A percentile compares a stretch with the other conserved stretches of the same genome.
These are phyloP conservation scores for Etheostoma spectabile DNA, from an alignment of 2,113 vertebrate species.

Conservation along the genomic window DNA sequence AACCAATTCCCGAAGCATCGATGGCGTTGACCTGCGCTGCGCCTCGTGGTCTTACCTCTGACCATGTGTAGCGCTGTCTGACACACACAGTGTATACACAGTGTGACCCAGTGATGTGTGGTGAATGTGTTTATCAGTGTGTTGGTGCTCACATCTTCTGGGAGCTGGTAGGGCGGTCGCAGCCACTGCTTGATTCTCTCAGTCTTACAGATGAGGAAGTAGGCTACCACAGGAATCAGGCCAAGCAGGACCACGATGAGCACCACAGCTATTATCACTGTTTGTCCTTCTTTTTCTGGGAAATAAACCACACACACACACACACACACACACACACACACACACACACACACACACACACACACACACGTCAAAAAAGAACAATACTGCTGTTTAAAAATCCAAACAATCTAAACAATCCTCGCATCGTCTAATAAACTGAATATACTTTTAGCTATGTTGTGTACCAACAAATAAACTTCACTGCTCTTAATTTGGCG, in stretches of 20 bases:
- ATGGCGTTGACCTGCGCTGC: no score
- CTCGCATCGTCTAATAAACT: background rate
- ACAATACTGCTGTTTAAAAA: no score
- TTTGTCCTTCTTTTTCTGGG: background rate
- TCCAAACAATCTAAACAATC: background rate
- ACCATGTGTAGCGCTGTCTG: no score
- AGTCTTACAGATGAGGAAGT: background rate
- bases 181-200: constrained; percentile 39
- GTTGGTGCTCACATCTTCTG: background rate
- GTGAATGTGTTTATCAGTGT: background rate
- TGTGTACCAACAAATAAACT: background rate
- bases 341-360: no score
- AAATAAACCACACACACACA: background rate
- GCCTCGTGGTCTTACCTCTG: no score
- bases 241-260: rapidly evolving
- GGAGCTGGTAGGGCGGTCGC: background rate
- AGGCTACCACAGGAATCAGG: background rate
- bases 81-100: background rate
- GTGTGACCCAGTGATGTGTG: background rate
- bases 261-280: background rate
- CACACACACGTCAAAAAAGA: no score
- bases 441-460: background rate
- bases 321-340: no score
- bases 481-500: background rate
- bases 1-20: no score